phyloP scores from a whole-genome alignment of 2,888 invertebrate genomes.

The Barypeithes pellucidus region DNA sequence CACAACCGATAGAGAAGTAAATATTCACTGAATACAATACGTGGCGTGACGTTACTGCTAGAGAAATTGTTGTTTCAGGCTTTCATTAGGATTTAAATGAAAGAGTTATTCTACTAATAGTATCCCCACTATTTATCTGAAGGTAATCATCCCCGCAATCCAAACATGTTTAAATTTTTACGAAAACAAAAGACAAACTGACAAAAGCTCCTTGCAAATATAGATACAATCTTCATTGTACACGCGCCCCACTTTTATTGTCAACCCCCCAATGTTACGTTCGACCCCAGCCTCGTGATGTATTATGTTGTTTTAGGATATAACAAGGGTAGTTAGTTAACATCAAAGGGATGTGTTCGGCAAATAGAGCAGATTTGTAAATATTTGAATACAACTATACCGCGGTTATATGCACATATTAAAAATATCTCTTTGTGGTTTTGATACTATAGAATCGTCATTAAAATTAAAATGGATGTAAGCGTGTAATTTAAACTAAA shows the following conservation, averaged over 20 bases:
- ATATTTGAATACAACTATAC: constrained; percentile 63
- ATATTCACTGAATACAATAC: too few species aligned
- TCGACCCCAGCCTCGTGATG: constrained; percentile 33
- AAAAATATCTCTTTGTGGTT: constrained; percentile 57
- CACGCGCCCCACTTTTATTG: constrained; percentile 49
- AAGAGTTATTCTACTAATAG: constrained; percentile 25
- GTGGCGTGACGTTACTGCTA: too few species aligned
- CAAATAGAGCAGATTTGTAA: constrained; percentile 65
- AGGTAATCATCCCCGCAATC: constrained; percentile 49
- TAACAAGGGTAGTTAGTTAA: constrained; percentile 65
- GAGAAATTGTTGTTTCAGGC: too few species aligned
- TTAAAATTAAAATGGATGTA: constrained; percentile 33
- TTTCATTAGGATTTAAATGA: neutral
- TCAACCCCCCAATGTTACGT: constrained; percentile 38
- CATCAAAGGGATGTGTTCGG: constrained; percentile 66
- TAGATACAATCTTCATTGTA: constrained; percentile 52
- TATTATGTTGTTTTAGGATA: constrained; percentile 57
- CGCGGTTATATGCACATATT: constrained; percentile 56
- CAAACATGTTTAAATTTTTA: constrained; percentile 43
- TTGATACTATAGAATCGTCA: constrained; percentile 45
- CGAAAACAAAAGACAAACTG: constrained; percentile 47
- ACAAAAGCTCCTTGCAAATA: constrained; percentile 51
- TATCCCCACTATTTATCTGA: constrained; percentile 27
- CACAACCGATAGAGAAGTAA: too few species aligned
- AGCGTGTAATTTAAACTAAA: constrained; percentile 11